Evolutionary conservation across 2,888 invertebrate species (phyloP), one percentile per base, ranked within the genome.

Genomic region (Leptothorax acervorum): DNA sequence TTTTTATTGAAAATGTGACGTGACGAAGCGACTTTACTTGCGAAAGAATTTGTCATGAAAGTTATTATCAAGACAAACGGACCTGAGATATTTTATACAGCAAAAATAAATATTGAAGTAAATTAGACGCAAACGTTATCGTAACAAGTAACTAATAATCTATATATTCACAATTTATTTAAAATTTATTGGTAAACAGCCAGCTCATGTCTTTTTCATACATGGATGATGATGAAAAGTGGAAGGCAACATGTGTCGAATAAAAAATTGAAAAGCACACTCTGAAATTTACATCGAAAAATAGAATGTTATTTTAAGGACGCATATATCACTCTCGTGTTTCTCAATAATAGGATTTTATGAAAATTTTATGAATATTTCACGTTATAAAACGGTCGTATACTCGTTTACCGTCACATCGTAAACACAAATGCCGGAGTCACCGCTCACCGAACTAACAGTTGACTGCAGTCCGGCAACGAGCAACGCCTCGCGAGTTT

Each of bases 361-460:
- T 5, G 5, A 23, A 51, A 75, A 75, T 28, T 74, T 18, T 8
- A 0, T 35, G 35, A 35, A 2, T 15, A n/a, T 60, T 62, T 31
- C 5, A 4, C 23, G 3, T 48, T 4, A 53, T 8, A 66, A 39
- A 78, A 28, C 9, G 5, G 31, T 78, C n/a, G 0, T 23, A 9
- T n/a, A 55, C n/a, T 42, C 31, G 12, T 53, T 42, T 53, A 42
- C 6, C 4, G 42, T 31, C 45, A 28, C 39, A 15, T n/a, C 11
- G 28, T 31, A 23, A 75, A 18, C 63, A 35, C 35, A 63, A 75
- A 51, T 63, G 23, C 31, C 39, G 35, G 75, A n/a, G 18, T 48
- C 48, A 23, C 35, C 3, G 23, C 23, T 65, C 23, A 15, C 28
- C n/a, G 31, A 66, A 62, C n/a, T 12, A n/a, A 23, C 23, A 23